A percentile compares a stretch with the other conserved stretches of the same genome.
Conservation (phyloP, 2,113 vertebrate genomes). For the Chamaetylas fuelleborni region DNA sequence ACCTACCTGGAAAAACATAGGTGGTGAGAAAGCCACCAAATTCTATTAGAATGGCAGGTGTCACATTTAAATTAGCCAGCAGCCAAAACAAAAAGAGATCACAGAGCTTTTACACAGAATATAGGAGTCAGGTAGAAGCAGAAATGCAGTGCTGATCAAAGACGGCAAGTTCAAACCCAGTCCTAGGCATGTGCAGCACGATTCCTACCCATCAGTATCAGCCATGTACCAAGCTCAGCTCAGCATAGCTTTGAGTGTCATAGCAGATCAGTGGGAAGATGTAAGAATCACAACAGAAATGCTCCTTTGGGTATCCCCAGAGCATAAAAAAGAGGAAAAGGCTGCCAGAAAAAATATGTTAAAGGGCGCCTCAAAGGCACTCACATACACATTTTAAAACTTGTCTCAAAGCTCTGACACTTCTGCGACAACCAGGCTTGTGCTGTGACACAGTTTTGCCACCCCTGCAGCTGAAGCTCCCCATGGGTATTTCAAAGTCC, state of each 20-base stretch:
- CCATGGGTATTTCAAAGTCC: rapidly evolving
- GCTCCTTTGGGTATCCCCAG: background rate
- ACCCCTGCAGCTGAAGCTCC: background rate
- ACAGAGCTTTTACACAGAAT: background rate
- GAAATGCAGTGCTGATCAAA: background rate
- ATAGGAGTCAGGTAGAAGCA: background rate
- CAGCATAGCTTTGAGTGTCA: background rate
- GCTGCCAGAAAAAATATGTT: background rate
- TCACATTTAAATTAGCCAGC: background rate
- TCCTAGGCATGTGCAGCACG: background rate
- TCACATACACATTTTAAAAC: background rate
- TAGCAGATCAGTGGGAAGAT: background rate
- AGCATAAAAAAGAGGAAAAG: background rate
- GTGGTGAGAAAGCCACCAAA: background rate
- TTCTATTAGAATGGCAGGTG: background rate
- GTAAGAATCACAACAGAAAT: background rate
- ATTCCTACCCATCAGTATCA: background rate
- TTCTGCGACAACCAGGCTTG: background rate
- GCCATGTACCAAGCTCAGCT: background rate
- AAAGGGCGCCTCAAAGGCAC: background rate
- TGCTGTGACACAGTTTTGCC: background rate
- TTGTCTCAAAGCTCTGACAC: background rate
- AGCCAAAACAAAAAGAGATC: background rate
- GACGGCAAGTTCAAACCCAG: background rate
- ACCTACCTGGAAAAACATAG: background rate